phyloP scores from a whole-genome alignment of 2,888 invertebrate species.

The Lycaena phlaeas region DNA sequence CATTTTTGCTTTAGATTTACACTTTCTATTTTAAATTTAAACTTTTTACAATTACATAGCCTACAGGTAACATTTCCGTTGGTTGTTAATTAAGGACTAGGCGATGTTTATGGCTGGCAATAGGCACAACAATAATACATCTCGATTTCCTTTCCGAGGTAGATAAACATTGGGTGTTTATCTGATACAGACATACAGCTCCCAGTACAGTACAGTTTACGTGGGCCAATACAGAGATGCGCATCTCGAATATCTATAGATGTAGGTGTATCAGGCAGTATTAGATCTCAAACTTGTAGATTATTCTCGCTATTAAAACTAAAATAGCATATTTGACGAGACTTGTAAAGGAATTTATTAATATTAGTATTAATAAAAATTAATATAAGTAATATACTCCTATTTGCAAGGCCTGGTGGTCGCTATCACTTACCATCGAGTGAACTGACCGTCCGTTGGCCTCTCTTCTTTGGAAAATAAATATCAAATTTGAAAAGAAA shows the following conservation, averaged over 20 bases:
- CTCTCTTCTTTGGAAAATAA: no score
- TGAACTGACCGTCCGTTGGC: no score
- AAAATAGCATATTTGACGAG: no score
- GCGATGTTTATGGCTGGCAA: constrained; percentile 46
- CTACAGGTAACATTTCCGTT: constrained; percentile 33
- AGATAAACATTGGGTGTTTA: constrained; percentile 32
- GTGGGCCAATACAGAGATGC: constrained; percentile 18
- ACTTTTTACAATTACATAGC: constrained; percentile 13
- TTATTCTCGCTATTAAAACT: no score
- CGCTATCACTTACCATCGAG: no score
- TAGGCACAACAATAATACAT: constrained; percentile 55
- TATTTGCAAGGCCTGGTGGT: no score
- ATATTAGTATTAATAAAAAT: no score
- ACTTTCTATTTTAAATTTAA: neutral
- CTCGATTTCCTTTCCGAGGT: constrained; percentile 46
- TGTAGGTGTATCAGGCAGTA: neutral
- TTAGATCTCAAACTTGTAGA: no score
- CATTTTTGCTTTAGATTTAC: no score
- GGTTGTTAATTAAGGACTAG: constrained; percentile 52
- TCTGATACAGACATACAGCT: constrained; percentile 47
- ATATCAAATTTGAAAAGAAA: no score
- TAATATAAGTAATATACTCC: no score
- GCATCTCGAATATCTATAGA: constrained; percentile 10
- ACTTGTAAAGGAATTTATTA: no score
- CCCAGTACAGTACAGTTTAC: constrained; percentile 40